Evolutionary conservation across 2,888 invertebrate genomes (phyloP), one percentile per base, ranked within the genome.

Genomic region (Tetragonula carbonaria): DNA sequence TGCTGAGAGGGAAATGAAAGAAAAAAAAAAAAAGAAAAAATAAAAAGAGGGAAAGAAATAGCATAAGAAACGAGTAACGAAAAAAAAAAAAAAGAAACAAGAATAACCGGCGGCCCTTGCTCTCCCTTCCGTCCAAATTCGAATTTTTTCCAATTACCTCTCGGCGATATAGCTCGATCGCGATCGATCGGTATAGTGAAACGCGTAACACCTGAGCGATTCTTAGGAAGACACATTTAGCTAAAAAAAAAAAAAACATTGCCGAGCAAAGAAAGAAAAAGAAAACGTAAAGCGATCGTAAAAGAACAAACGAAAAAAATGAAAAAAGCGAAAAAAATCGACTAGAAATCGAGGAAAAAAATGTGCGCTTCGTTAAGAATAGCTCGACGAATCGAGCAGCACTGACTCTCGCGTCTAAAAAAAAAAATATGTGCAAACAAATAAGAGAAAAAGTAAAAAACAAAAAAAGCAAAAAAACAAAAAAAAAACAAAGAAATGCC

Each of bases 111-210:
- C 86, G 86, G 80, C 85, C 74, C 80, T 88, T 84, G 90, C 90
- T 90, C 88, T 88, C 80, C 85, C 86, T 84, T 89, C 88, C 84
- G 88, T 89, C 81, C 82, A 86, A 79, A 80, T 81, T 68, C 80
- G 79, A 81, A 82, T 79, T 81, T 59, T 53, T 51, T 77, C 70
- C 55, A 66, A 76, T 77, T 65, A 71, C 71, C 68, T 57, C 74
- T 75, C 68, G 68, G 72, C 68, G n/a, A 59, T 38, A 21, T 66
- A 78, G 51, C 73, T 81, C 77, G 81, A 81, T 74, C 84, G 55
- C 72, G 75, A 63, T 84, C 78, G 83, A 78, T 67, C 51, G 50
- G 63, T 57, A 45, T 45, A 85, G 73, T 45, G 33, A 78, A 65
- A 76, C 86, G 82, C 76, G 86, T 86, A 86, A 85, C 85, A 85